Evolutionary conservation across 2,888 invertebrate species (phyloP), one percentile per base, ranked within the genome.

Genomic region (Drosophila cognata): DNA sequence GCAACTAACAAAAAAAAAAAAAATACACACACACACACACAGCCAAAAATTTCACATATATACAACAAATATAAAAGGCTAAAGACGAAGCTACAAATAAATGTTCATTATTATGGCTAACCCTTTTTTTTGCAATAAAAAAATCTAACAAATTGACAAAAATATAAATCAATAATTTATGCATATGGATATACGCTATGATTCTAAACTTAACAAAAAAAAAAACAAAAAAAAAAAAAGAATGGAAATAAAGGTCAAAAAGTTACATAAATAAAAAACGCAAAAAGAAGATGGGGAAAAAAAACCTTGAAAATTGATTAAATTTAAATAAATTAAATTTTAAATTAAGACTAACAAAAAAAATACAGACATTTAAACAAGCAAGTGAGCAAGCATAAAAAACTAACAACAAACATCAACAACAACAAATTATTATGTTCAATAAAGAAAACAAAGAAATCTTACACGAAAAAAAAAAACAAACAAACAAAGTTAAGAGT

Each of bases 361-460:
- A 58, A 68, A 71, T 57, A 69, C 79, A 77, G 67, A 71, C 57
- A 72, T 65, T 71, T 67, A 64, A 64, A 76, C 63, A 78, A 80
- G 79, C 77, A 80, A 86, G 75, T 88, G 84, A 89, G 89, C 85
- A 82, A 84, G 86, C 89, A 83, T 83, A 79, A 83, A 87, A 85
- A 84, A 65, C 35, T 46, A 65, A 74, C 65, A 73, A 83, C 59
- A 76, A 79, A 71, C 78, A 84, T 72, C 77, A 81, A 80, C 78
- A 75, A 72, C 68, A 78, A 77, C 79, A 90, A 88, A 79, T 85
- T 86, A 92, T 92, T 92, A 92, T 92, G 92, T 92, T 92, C 92
- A 91, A 91, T 92, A 92, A 92, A 92, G 82, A 91, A 83, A 84
- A 88, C 77, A 79, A 71, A 46, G 78, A 83, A 82, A 88, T 81